Evolutionary conservation across 1,140 invertebrate species (phyloP).

Genomic region (Neuroterus valhalla): DNA sequence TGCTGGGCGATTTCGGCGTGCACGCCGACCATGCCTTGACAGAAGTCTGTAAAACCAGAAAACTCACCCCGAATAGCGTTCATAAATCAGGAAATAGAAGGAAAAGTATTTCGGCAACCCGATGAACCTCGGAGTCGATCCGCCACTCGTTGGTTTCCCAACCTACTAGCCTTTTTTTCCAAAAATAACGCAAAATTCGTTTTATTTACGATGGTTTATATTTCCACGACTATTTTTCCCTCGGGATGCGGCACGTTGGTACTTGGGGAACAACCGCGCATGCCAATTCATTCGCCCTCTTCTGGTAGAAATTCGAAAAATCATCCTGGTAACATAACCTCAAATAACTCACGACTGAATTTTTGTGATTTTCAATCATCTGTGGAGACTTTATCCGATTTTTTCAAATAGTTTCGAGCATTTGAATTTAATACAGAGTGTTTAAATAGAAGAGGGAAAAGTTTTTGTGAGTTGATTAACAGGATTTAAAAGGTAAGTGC

Average conservation of each 20-base stretch:
- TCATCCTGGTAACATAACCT: not conserved
- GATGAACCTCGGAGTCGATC: not conserved
- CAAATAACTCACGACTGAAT: not conserved
- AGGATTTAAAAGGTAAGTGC: not conserved
- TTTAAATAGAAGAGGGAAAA: too few species aligned
- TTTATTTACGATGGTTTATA: conserved; percentile 39
- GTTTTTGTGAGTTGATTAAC: too few species aligned
- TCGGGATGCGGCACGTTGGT: conserved; percentile 54
- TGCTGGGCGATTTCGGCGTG: conserved; percentile 27
- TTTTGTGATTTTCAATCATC: not conserved
- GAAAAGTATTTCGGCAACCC: not conserved
- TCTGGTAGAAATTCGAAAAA: not conserved
- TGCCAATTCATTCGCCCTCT: conserved; percentile 13
- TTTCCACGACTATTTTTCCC: conserved; percentile 1
- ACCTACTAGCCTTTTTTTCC: conserved; percentile 29
- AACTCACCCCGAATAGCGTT: conserved; percentile 47
- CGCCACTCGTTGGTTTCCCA: conserved; percentile 31
- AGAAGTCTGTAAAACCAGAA: conserved; percentile 35
- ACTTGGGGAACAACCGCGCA: conserved; percentile 42
- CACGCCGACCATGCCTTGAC: conserved; percentile 52
- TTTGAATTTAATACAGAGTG: too few species aligned
- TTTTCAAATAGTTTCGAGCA: not conserved
- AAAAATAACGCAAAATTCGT: conserved; percentile 31
- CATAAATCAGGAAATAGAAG: conserved; percentile 38
- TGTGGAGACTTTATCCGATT: not conserved